These are phyloP conservation scores for Tarsius wallacei DNA, from an alignment of 2,797 vertebrate species.

Conservation along the genomic window DNA sequence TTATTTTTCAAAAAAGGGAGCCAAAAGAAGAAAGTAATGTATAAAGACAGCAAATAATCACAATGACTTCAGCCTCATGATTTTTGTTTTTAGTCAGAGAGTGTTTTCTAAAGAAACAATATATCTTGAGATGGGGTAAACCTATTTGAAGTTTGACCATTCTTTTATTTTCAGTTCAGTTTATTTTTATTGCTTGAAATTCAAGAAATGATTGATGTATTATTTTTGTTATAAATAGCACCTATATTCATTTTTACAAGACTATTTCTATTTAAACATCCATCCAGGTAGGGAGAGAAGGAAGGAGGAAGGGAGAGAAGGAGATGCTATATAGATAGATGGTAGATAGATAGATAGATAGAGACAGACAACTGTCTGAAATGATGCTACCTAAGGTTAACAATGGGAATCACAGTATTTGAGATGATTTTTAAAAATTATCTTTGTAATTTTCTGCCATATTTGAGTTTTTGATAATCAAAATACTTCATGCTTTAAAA, in stretches of 20 bases:
- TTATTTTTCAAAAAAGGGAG: background rate
- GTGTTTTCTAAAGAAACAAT: slow-evolving; percentile 37
- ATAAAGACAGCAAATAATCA: background rate
- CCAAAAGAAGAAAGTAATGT: background rate
- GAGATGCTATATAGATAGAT: too few species aligned
- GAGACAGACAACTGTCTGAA: background rate
- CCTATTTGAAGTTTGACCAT: slow-evolving; percentile 16
- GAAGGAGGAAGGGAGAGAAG: too few species aligned
- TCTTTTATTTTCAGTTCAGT: slow-evolving; percentile 25
- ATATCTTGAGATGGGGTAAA: slow-evolving; percentile 39
- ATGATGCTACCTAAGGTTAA: background rate
- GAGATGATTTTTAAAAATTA: slow-evolving; percentile 18
- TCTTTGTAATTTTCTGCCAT: slow-evolving; percentile 14
- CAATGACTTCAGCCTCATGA: background rate
- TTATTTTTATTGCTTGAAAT: slow-evolving; percentile 13
- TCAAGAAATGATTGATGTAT: background rate
- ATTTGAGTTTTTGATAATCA: slow-evolving; percentile 68
- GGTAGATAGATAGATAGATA: background rate
- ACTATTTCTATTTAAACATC: slow-evolving; percentile 12
- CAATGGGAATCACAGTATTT: slow-evolving; percentile 16
- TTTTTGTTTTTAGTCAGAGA: slow-evolving; percentile 11
- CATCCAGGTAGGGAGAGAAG: background rate
- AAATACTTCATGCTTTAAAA: background rate
- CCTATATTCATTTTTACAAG: slow-evolving; percentile 45
- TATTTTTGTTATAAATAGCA: slow-evolving; percentile 45